These are phyloP conservation scores for Bilobella aurantiaca DNA, from an alignment of 1,140 invertebrate species.

Conservation along the genomic window DNA sequence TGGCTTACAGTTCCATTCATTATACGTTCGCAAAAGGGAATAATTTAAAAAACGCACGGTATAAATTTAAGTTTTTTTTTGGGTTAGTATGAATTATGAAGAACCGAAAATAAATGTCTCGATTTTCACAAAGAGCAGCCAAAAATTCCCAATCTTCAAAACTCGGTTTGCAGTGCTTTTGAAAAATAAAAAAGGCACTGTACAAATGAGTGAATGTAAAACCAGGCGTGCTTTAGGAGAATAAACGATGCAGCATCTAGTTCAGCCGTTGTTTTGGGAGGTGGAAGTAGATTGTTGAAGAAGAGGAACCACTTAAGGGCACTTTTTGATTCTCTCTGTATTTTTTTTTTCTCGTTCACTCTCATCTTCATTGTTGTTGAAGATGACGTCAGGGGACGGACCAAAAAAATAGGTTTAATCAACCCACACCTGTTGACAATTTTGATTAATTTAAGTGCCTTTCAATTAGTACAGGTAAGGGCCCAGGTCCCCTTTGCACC, in stretches of 20 bases:
- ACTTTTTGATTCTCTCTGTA: background rate
- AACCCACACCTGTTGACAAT: conserved; percentile 31
- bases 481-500: too few species aligned
- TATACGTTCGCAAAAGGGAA: background rate
- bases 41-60: background rate
- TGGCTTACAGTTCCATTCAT: background rate
- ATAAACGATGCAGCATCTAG: background rate
- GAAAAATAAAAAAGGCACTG: background rate
- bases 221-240: background rate
- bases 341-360: background rate
- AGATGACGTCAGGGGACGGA: conserved; percentile 19
- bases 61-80: background rate
- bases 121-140: too few species aligned
- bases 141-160: too few species aligned
- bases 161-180: background rate
- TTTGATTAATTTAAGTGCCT: conserved; percentile 24
- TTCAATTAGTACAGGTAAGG: background rate
- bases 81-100: background rate
- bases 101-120: too few species aligned
- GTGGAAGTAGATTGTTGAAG: background rate
- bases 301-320: background rate
- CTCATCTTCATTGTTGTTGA: background rate
- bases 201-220: background rate
- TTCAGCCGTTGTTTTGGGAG: background rate
- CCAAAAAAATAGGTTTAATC: conserved; percentile 23